These are phyloP conservation scores for Mycalesis mineus DNA, from an alignment of 2,888 invertebrate genomes.

Conservation along the genomic window DNA sequence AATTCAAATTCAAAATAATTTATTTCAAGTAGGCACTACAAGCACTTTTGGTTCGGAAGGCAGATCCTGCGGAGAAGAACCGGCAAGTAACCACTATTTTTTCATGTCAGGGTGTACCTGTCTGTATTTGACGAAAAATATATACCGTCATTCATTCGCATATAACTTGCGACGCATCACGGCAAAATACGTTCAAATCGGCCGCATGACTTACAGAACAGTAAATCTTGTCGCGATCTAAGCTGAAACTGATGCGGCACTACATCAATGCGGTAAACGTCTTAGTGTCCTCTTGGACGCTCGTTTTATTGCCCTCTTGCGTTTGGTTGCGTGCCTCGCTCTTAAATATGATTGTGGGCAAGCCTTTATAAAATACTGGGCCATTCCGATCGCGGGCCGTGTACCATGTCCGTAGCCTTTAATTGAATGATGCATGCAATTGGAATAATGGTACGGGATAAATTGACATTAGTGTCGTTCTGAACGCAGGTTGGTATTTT, in stretches of 20 bases:
- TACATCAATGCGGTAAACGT: conserved; percentile 59
- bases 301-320: conserved; percentile 40
- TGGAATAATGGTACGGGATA: conserved; percentile 25
- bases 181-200: conserved; percentile 37
- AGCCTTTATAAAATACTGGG: conserved; percentile 37
- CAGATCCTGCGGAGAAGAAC: no score
- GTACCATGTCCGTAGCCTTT: conserved; percentile 37
- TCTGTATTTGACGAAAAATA: no score
- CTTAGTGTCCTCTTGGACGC: conserved; percentile 47
- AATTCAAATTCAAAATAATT: no score
- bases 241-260: conserved; percentile 59
- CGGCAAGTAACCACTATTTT: no score
- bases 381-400: conserved; percentile 32
- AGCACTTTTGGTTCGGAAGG: no score
- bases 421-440: conserved; percentile 34
- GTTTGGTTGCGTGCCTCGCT: conserved; percentile 39
- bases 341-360: conserved; percentile 39
- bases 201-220: conserved; percentile 47
- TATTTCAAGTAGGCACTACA: no score
- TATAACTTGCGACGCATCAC: conserved; percentile 17
- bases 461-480: conserved; percentile 24
- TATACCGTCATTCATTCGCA: conserved; percentile 16
- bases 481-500: conserved; percentile 9
- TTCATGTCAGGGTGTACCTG: no score
- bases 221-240: conserved; percentile 56